Conservation (phyloP, 2,113 vertebrate species). For the Silurus asotus region DNA sequence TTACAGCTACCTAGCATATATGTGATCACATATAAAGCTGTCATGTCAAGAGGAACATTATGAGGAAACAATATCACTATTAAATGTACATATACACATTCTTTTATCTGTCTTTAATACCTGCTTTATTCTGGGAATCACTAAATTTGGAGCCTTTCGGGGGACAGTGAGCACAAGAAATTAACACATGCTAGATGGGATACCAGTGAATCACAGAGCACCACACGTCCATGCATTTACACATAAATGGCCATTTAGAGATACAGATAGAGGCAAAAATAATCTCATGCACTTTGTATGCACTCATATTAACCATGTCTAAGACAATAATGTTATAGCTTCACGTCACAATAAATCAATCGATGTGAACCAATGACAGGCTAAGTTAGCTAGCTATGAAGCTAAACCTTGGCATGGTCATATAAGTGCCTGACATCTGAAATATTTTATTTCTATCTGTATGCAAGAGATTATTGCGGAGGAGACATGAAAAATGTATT, state of each 20-base stretch:
- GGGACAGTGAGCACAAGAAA: background rate
- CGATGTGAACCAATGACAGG: too few relatives aligned
- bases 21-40: background rate
- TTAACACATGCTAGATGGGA: background rate
- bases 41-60: background rate
- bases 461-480: background rate
- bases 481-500: background rate
- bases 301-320: too few relatives aligned
- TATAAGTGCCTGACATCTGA: too few relatives aligned
- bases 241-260: background rate
- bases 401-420: too few relatives aligned
- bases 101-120: background rate
- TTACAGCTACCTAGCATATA: background rate
- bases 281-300: too few relatives aligned
- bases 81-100: background rate
- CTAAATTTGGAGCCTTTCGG: background rate
- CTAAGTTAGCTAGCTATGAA: too few relatives aligned
- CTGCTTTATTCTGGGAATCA: background rate
- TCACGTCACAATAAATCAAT: too few relatives aligned
- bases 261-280: too few relatives aligned
- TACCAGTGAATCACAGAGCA: too few relatives aligned
- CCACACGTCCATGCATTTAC: background rate
- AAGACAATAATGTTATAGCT: too few relatives aligned
- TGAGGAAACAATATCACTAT: background rate
- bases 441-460: too few relatives aligned